Percentiles rank a stretch among this genome's conserved stretches.
phyloP scores from a whole-genome alignment of 2,797 vertebrate species.

The Galago senegalensis region DNA sequence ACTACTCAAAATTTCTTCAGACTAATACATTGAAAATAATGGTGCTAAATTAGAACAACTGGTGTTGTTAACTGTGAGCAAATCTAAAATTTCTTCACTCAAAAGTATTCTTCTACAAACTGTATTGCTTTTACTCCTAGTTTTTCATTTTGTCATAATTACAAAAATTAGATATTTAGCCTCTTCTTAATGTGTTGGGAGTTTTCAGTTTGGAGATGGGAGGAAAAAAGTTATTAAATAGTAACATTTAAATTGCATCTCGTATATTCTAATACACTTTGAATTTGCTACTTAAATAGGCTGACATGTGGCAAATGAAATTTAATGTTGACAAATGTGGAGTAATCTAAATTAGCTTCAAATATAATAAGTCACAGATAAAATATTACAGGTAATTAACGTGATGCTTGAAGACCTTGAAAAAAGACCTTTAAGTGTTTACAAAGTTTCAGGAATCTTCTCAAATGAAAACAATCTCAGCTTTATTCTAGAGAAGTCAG shows the following conservation, averaged over 20 bases:
- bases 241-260: neutral
- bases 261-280: constrained; percentile 40
- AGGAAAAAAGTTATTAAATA: constrained; percentile 24
- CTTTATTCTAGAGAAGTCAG: neutral
- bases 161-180: neutral
- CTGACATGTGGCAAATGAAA: constrained; percentile 79
- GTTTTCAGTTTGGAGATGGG: constrained; percentile 11
- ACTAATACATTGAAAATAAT: neutral
- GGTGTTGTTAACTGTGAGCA: neutral
- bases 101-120: neutral
- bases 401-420: constrained; percentile 61
- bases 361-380: constrained; percentile 69
- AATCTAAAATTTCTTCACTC: neutral
- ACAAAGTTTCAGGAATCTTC: constrained; percentile 31
- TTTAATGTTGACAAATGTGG: constrained; percentile 74
- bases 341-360: constrained; percentile 70
- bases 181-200: neutral
- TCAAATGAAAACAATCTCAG: neutral
- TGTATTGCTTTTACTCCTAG: neutral
- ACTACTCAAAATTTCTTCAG: neutral
- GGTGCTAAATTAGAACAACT: neutral
- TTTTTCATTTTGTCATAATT: constrained; percentile 7
- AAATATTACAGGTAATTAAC: constrained; percentile 70
- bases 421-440: constrained; percentile 54
- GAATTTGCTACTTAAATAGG: constrained; percentile 59